Evolutionary conservation across 2,113 vertebrate genomes (phyloP).

Genomic region (Syrmaticus mikado): DNA sequence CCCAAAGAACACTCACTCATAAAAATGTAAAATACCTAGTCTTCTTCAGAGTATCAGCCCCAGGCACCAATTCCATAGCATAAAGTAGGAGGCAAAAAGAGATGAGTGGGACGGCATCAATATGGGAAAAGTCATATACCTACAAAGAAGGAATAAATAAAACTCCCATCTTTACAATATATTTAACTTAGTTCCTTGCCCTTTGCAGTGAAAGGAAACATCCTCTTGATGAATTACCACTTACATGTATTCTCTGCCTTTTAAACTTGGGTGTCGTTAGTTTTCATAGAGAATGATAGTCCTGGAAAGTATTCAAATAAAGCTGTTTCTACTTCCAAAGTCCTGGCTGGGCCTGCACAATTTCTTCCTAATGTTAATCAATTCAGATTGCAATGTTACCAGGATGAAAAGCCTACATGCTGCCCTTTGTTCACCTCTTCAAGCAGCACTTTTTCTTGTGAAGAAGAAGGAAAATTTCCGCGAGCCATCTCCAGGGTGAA

Average conservation of each 20-base stretch:
- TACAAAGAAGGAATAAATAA: neutral
- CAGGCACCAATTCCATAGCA: neutral
- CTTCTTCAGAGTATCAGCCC: neutral
- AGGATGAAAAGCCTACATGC: neutral
- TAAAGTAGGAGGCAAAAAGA: neutral
- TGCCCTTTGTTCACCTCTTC: neutral
- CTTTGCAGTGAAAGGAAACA: neutral
- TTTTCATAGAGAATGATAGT: neutral
- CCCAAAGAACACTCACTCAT: neutral
- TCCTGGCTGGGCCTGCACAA: neutral
- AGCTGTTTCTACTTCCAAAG: neutral
- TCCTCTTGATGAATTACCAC: neutral
- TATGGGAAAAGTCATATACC: neutral
- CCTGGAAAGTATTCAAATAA: neutral
- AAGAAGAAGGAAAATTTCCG: no score
- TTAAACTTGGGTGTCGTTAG: neutral
- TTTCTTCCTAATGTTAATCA: neutral
- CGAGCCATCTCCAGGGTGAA: neutral
- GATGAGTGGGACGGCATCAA: neutral
- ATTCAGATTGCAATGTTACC: neutral
- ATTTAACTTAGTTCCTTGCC: neutral
- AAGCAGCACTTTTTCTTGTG: neutral
- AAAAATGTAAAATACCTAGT: neutral
- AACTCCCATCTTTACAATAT: neutral
- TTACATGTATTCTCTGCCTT: neutral